Evolutionary conservation across 2,113 vertebrate species (phyloP), one percentile per base, ranked within the genome.

Genomic region (Uria aalge): DNA sequence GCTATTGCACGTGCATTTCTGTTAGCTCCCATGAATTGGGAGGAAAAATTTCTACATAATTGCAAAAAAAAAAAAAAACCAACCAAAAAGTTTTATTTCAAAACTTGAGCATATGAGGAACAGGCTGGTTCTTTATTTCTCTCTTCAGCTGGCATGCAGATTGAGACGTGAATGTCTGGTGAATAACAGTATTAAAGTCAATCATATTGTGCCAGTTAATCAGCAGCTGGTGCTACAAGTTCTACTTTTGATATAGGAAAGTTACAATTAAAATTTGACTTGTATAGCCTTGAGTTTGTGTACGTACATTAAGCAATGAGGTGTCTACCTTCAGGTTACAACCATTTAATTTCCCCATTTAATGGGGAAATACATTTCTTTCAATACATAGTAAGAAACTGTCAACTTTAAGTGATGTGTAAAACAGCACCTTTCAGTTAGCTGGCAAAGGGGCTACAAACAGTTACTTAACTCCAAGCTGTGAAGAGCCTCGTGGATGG

Each of bases 1-100:
- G 56, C 26, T 57, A 3, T 17, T 74, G 36, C n/a, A n/a, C 0
- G 0, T 40, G 10, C 9, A 27, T 64, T 84, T 82, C 1, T 0
- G 9, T 34, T 43, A 55, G 16, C 11, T 34, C 26, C 7, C 7
- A 4, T 4, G 5, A 34, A 36, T 0, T 20, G 15, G 9, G 17
- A 74, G 30, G 19, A 64, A 48, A 55, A 66, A 29, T 5, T 43
- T 77, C 41, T 53, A 27, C 22, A 19, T 20, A 32, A 27, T 29
- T 57, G 30, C 4, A 19, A 29, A 43, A 64, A n/a, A 23, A 18
- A 19, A 17, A 64, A 38, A 34, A 27, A 40, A 22, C 12, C 12
- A 41, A 41, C 12, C 41, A 41, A 41, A 7, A 19, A 7, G 4
- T 38, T 36, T 59, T 3, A 34, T 76, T 60, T 76, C 50, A 62